Base-by-base conservation (phyloP, 2,888 invertebrate species). In the Cynaeus angustus region DNA sequence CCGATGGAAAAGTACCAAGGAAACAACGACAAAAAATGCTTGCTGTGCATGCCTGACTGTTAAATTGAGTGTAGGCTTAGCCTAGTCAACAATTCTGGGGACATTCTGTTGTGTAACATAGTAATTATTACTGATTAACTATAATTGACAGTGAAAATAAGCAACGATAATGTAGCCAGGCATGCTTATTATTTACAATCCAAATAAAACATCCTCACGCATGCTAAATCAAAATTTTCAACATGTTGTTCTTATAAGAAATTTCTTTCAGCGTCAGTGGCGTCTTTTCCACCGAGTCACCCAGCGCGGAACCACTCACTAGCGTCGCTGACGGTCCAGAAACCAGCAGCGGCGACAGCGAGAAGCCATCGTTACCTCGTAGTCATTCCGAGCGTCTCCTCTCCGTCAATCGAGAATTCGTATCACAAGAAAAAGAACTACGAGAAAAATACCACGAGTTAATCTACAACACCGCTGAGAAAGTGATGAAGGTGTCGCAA, bases 381-480 rank as follows among this genome's bases (percentile, higher is more conserved):
- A 91, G 90, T 75, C 89, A 90, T 70, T 90, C 91, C 5, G 91
- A 91, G 74, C 86, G 91, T 4, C 79, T 91, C 62, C 82, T 91
- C 38, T 87, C 88, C 0, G 87, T 90, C 0, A 89, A 89, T 76
- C 88, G 89, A 65, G 92, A 93, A 72, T 92, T 93, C 71, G 89
- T 91, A 33, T 85, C 88, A 28, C 90, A 91, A 68, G 94, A 94
- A 83, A 88, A 90, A 48, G 94, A 94, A 72, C 83, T 97, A 71
- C 90, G 93, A 53, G 92, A 95, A 82, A 93, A 94, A 80, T 96
- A 95, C 85, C 94, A 95, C 83, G 94, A 95, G 78, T 87, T 89
- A 74, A 90, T 94, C 74, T 94, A 91, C 82, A 85, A 88, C 8
- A 89, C 90, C 28, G 89, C 94, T 0, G 96, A 96, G 78, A 96